phyloP scores from a whole-genome alignment of 2,797 vertebrate species.

The Rhodeus uyekii region DNA sequence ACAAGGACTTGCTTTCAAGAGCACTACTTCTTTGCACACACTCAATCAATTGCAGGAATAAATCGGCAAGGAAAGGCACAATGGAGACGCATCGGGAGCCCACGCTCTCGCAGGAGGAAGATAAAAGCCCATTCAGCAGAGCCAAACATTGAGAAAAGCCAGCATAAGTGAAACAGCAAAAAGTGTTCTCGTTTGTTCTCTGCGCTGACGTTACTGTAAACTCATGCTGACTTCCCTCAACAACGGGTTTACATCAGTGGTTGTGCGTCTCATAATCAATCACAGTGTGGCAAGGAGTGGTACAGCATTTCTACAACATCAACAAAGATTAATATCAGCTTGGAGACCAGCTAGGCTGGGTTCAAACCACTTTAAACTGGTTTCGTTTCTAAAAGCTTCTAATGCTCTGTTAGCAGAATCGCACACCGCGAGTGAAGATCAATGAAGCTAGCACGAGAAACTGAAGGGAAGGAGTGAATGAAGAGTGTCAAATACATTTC shows the following conservation, averaged over 20 bases:
- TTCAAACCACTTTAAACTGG: not conserved
- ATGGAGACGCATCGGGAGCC: conserved; percentile 12
- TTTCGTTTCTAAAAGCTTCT: no score
- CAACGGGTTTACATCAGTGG: conserved; percentile 3
- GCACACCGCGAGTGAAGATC: no score
- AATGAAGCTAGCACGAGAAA: not conserved
- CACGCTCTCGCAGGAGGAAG: conserved; percentile 29
- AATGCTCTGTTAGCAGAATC: no score
- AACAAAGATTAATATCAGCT: not conserved
- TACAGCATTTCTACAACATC: not conserved
- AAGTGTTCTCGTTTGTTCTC: not conserved
- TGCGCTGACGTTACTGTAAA: conserved; percentile 16
- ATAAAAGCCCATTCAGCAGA: conserved; percentile 26
- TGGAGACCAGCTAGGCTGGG: not conserved
- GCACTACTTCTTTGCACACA: conserved; percentile 7
- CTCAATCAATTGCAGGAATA: conserved; percentile 22
- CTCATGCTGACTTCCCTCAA: not conserved
- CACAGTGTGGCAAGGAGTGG: not conserved
- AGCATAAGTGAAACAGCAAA: conserved; percentile 7
- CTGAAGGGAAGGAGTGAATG: no score
- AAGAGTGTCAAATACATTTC: not conserved
- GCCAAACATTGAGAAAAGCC: conserved; percentile 10
- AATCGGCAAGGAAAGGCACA: conserved; percentile 11
- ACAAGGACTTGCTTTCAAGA: conserved; percentile 33
- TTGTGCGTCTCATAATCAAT: not conserved